These are phyloP conservation scores for Leptoclinus maculatus DNA, from an alignment of 2,797 vertebrate species.

Conservation along the genomic window DNA sequence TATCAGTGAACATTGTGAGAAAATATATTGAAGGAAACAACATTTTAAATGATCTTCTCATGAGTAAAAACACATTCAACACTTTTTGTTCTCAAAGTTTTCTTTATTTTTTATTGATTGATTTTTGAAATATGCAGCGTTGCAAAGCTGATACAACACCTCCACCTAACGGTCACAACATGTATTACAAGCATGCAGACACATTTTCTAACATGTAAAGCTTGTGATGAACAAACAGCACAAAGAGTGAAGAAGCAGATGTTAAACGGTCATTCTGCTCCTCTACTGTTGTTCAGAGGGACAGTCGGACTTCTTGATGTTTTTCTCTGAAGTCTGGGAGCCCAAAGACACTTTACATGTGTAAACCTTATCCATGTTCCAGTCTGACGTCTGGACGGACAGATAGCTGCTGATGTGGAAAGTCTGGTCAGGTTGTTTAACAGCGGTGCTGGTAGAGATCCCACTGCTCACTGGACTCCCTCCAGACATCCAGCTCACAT, in stretches of 20 bases:
- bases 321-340: slow-evolving; percentile 43
- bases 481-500: slow-evolving; percentile 68
- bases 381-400: slow-evolving; percentile 60
- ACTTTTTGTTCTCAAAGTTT: no score
- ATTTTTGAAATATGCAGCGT: no score
- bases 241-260: slow-evolving; percentile 22
- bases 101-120: no score
- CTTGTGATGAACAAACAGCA: slow-evolving; percentile 15
- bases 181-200: slow-evolving; percentile 5
- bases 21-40: no score
- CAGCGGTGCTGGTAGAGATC: slow-evolving; percentile 66
- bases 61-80: no score
- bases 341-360: slow-evolving; percentile 34
- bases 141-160: slow-evolving; percentile 24
- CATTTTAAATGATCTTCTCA: no score
- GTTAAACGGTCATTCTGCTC: slow-evolving; percentile 6
- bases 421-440: slow-evolving; percentile 63
- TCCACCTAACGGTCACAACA: slow-evolving; percentile 4
- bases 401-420: slow-evolving; percentile 77
- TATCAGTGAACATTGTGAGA: no score
- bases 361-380: slow-evolving; percentile 55
- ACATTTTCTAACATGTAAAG: neutral
- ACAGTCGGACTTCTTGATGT: slow-evolving; percentile 59
- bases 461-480: slow-evolving; percentile 63
- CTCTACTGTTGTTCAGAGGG: slow-evolving; percentile 26